These are phyloP conservation scores for Sterrhoptilus dennistouni DNA, from an alignment of 2,113 vertebrate genomes.

Conservation along the genomic window DNA sequence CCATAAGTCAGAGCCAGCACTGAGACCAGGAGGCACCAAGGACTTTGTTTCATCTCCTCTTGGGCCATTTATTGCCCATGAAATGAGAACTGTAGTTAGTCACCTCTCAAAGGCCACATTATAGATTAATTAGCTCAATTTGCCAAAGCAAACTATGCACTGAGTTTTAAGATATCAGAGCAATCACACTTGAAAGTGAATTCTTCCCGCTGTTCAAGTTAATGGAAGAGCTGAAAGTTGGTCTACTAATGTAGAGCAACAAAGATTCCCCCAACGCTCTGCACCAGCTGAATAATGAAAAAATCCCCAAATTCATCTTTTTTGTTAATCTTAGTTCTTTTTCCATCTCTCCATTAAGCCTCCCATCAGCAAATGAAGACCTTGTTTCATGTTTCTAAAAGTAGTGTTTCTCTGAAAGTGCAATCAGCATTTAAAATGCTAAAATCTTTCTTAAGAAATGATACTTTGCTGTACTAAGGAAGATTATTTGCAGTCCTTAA, in stretches of 20 bases:
- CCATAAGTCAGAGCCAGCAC: not conserved
- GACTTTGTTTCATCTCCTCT: not conserved
- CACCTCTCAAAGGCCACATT: not conserved
- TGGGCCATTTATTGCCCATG: rapidly evolving
- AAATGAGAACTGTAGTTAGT: not conserved
- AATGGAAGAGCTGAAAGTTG: not conserved
- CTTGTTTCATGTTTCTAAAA: slow-evolving; percentile 30
- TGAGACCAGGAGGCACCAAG: not conserved
- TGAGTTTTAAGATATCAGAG: not conserved
- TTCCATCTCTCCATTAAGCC: not conserved
- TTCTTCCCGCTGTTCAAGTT: not conserved
- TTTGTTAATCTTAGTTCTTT: not conserved
- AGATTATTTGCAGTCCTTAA: not conserved
- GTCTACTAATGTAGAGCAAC: not conserved
- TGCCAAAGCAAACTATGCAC: not conserved
- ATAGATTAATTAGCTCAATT: not conserved
- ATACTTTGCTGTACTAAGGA: not conserved
- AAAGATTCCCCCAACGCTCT: not conserved
- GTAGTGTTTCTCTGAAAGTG: slow-evolving; percentile 9
- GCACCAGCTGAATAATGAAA: not conserved
- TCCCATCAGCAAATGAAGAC: slow-evolving; percentile 41
- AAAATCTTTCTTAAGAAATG: not conserved
- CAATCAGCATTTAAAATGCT: slow-evolving; percentile 10
- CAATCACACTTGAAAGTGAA: not conserved
- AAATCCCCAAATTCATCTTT: not conserved